A percentile compares a stretch with the other conserved stretches of the same genome.
phyloP scores from a whole-genome alignment of 2,888 invertebrate species.

The Antheraea yamamai region DNA sequence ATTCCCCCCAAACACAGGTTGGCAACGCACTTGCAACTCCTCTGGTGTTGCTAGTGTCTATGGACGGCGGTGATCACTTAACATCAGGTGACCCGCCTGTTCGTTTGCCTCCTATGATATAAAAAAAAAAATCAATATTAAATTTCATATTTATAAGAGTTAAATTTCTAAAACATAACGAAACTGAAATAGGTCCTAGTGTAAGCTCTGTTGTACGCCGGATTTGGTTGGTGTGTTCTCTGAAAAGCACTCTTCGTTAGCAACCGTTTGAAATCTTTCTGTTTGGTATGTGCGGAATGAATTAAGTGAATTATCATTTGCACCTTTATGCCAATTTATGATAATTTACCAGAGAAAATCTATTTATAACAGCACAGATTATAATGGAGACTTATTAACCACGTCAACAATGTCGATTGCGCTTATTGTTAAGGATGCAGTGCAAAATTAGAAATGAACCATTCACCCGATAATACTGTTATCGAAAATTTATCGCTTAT shows the following conservation, averaged over 20 bases:
- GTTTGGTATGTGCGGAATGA: neutral
- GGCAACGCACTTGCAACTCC: too few relatives aligned
- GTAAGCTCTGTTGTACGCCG: neutral
- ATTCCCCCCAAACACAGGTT: too few relatives aligned
- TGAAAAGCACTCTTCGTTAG: neutral
- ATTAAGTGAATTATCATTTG: neutral
- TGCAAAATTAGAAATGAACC: slow-evolving; percentile 36
- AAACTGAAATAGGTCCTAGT: neutral
- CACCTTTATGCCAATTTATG: too few relatives aligned
- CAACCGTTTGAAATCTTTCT: neutral
- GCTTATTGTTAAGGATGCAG: slow-evolving; percentile 28
- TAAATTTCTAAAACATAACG: too few relatives aligned
- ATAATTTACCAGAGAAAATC: neutral
- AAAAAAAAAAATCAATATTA: too few relatives aligned
- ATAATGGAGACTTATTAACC: slow-evolving; percentile 5
- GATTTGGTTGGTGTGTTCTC: neutral
- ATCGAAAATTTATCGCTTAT: slow-evolving; percentile 19
- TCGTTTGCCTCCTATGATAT: too few relatives aligned
- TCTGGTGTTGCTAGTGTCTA: too few relatives aligned
- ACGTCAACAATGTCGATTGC: slow-evolving; percentile 21
- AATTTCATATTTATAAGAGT: too few relatives aligned
- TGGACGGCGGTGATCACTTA: too few relatives aligned
- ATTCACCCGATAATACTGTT: slow-evolving; percentile 32
- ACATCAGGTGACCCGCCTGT: too few relatives aligned
- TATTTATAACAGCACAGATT: neutral